Evolutionary conservation across 2,888 invertebrate genomes (phyloP), one percentile per base, ranked within the genome.

Genomic region (Sericinus montela): DNA sequence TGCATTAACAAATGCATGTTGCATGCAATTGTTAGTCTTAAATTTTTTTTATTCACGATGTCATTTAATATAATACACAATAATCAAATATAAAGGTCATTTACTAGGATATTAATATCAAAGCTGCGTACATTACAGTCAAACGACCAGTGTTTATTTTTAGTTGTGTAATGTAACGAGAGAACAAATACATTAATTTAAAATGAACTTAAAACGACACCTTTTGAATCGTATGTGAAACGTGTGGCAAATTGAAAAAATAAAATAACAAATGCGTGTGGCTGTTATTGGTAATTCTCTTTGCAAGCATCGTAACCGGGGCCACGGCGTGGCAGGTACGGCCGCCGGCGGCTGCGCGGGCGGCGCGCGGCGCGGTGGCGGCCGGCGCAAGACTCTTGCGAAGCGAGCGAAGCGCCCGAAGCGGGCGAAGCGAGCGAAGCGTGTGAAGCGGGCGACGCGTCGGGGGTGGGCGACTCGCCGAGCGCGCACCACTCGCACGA

Each of bases 401-500:
- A 55, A 46, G 53, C 54, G 16, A 47, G 48, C 52, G 55, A 50
- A 45, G 51, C 55, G 25, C 53, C 57, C 16, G 55, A 54, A 41
- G 51, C 52, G 36, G 38, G 45, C 29, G 60, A 57, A 25, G 52
- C 46, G 11, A 55, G 51, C 9, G 32, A 34, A 16, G 48, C 32
- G 41, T 42, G 23, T 43, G 57, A 45, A 36, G 47, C 47, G 38
- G 52, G 55, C 41, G 62, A 56, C 36, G 58, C 56, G 45, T 51
- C 58, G 25, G 60, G 57, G 37, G 55, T 51, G 29, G 60, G 61
- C 40, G 60, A 63, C 51, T 58, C 67, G 43, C 54, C 62, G 56
- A 67, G 59, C 42, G 72, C 80, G 71, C 79, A 76, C 75, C 81
- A 82, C 71, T 69, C 70, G 61, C 82, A 81, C 60, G 75, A 74